phyloP scores from a whole-genome alignment of 2,888 invertebrate species.

The Drosophila macrospina region DNA sequence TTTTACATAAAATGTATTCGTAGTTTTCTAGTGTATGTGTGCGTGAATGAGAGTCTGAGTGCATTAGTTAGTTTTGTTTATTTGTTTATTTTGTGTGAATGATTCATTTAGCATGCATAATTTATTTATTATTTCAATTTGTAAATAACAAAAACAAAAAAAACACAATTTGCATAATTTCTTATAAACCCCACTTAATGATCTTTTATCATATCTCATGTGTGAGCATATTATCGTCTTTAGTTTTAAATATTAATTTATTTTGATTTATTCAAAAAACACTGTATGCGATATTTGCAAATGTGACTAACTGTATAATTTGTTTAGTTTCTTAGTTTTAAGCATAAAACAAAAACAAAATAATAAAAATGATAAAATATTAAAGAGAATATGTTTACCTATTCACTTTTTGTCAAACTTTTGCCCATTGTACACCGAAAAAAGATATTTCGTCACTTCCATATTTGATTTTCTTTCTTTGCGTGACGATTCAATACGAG shows the following conservation, averaged over 20 bases:
- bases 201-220: slow-evolving; percentile 57
- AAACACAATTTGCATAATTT: slow-evolving; percentile 45
- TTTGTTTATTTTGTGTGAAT: slow-evolving; percentile 56
- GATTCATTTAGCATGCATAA: slow-evolving; percentile 61
- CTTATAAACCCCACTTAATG: slow-evolving; percentile 23
- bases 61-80: slow-evolving; percentile 35
- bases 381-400: background rate
- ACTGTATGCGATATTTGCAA: slow-evolving; percentile 84
- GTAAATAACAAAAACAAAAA: slow-evolving; percentile 61
- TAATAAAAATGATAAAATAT: slow-evolving; percentile 14
- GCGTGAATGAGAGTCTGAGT: slow-evolving; percentile 19
- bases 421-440: background rate
- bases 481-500: slow-evolving; percentile 26
- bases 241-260: slow-evolving; percentile 43
- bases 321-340: slow-evolving; percentile 61
- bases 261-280: slow-evolving; percentile 80
- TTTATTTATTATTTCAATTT: slow-evolving; percentile 74
- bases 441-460: slow-evolving; percentile 52
- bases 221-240: slow-evolving; percentile 44
- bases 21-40: slow-evolving; percentile 57
- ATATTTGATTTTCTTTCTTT: slow-evolving; percentile 51
- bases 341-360: slow-evolving; percentile 15
- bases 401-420: background rate
- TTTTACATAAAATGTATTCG: slow-evolving; percentile 74
- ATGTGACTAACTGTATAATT: slow-evolving; percentile 61